phyloP scores from a whole-genome alignment of 1,140 invertebrate genomes.

The Lanistes nyassanus region DNA sequence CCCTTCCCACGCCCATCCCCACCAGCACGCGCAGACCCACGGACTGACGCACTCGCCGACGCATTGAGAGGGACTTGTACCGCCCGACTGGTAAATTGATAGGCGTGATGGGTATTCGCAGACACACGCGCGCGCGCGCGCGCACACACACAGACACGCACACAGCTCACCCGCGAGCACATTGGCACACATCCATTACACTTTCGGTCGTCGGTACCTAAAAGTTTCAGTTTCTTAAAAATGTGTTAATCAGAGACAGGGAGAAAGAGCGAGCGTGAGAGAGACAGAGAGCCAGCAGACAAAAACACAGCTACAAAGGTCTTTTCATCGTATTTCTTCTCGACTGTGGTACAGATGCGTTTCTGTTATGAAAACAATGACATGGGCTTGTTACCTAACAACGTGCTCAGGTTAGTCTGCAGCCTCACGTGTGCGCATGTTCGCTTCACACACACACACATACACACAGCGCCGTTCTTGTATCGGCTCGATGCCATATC shows the following conservation, averaged over 20 bases:
- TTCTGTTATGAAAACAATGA: no score
- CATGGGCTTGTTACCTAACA: no score
- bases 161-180: neutral
- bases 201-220: neutral
- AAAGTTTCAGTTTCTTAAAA: neutral
- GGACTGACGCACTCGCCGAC: slow-evolving; percentile 44
- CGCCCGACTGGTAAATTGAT: no score
- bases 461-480: no score
- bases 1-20: slow-evolving; percentile 11
- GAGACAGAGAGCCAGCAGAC: neutral
- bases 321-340: no score
- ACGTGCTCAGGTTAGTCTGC: no score
- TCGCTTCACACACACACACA: no score
- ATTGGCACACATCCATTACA: neutral
- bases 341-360: no score
- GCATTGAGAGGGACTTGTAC: slow-evolving; percentile 35
- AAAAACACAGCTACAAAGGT: no score
- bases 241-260: neutral
- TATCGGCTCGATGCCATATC: no score
- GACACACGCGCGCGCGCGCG: neutral
- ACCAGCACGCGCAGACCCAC: slow-evolving; percentile 23
- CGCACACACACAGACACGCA: slow-evolving; percentile 2
- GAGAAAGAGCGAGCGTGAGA: neutral
- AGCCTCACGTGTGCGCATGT: no score
- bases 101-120: neutral